Conservation (phyloP, 2,113 vertebrate genomes). For the Lonchura striata region DNA sequence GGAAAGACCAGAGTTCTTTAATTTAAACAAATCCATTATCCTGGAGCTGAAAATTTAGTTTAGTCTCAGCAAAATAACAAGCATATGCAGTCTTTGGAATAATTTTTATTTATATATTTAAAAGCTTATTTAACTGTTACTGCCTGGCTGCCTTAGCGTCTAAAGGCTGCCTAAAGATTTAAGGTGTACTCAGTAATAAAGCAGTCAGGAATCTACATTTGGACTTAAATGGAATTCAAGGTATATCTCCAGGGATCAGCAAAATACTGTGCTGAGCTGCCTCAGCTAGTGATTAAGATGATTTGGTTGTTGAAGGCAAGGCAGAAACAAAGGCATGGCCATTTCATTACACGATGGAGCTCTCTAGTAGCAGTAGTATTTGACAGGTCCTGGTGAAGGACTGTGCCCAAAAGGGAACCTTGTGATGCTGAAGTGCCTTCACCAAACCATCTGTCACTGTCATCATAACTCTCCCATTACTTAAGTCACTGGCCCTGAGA, state of each 20-base stretch:
- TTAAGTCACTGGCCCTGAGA: neutral
- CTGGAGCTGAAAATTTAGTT: conserved; percentile 32
- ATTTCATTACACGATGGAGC: neutral
- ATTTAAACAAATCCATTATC: conserved; percentile 42
- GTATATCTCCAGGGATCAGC: neutral
- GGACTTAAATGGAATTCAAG: neutral
- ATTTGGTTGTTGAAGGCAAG: neutral
- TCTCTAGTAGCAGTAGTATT: neutral
- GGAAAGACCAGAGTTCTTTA: conserved; percentile 34
- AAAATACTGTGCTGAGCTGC: neutral
- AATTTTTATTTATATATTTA: conserved; percentile 16
- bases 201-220: neutral
- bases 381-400: neutral
- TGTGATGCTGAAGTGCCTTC: neutral
- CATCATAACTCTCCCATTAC: neutral
- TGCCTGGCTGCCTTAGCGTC: conserved; percentile 1
- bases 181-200: neutral
- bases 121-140: conserved; percentile 19
- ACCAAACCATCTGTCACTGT: neutral
- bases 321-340: neutral
- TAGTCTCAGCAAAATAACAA: conserved; percentile 41
- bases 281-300: neutral
- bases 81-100: neutral
- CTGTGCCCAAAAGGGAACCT: neutral
- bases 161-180: neutral